phyloP scores from a whole-genome alignment of 1,140 invertebrate species.

The Hypsibius dujardini region DNA sequence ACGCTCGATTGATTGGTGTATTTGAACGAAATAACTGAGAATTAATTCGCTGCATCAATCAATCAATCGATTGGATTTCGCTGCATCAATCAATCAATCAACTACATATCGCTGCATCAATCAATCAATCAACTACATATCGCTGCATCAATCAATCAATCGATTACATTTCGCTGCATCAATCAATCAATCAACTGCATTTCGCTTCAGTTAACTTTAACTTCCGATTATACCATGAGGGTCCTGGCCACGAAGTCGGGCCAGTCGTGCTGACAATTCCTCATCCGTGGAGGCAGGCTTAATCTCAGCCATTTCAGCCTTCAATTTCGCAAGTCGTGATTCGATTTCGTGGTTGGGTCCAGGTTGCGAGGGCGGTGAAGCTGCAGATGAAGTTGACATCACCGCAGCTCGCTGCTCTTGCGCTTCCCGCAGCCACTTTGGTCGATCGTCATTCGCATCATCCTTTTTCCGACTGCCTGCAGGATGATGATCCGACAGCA shows the following conservation, averaged over 20 bases:
- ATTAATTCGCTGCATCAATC: too few species aligned
- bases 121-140: too few species aligned
- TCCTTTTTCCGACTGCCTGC: background rate
- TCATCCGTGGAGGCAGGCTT: background rate
- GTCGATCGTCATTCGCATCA: background rate
- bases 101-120: too few species aligned
- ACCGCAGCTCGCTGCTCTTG: background rate
- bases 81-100: too few species aligned
- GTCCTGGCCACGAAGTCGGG: background rate
- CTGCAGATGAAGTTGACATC: background rate
- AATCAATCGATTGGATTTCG: too few species aligned
- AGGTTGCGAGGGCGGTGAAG: background rate
- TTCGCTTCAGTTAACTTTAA: too few species aligned
- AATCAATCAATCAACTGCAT: too few species aligned
- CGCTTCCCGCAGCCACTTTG: conserved; percentile 14
- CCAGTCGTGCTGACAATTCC: background rate
- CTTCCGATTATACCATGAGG: background rate
- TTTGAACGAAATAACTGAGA: too few species aligned
- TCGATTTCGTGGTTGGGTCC: background rate
- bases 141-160: too few species aligned
- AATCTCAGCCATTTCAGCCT: background rate
- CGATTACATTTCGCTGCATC: too few species aligned
- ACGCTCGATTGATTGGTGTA: too few species aligned
- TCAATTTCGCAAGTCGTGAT: background rate
- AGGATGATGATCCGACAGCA: background rate